Percentiles rank a stretch among this genome's conserved stretches.
These are phyloP conservation scores for Drosophila kikkawai DNA, from an alignment of 1,140 invertebrate genomes.

Conservation along the genomic window DNA sequence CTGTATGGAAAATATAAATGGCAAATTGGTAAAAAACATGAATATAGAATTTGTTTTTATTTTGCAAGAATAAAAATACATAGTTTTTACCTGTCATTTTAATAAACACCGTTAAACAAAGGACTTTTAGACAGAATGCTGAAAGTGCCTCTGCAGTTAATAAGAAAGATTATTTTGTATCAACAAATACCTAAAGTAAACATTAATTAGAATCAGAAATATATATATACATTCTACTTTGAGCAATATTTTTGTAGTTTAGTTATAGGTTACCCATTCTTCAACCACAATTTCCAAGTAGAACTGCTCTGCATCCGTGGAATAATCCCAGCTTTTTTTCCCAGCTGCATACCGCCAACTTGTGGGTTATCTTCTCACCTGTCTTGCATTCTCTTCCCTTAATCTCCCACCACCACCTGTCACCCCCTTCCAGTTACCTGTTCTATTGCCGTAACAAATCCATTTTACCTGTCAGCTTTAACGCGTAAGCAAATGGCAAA, in stretches of 20 bases:
- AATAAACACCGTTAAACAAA: too few species aligned
- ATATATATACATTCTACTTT: too few species aligned
- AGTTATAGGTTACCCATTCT: neutral
- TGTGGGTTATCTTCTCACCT: constrained; percentile 32
- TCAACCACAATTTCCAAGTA: neutral
- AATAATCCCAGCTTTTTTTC: neutral
- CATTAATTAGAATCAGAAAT: too few species aligned
- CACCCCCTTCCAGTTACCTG: constrained; percentile 21
- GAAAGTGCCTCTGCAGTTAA: neutral
- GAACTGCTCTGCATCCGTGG: neutral
- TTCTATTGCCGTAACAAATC: constrained; percentile 79
- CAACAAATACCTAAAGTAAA: too few species aligned
- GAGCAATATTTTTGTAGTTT: too few species aligned
- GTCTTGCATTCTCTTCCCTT: constrained; percentile 28
- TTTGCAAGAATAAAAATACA: neutral
- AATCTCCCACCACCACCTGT: neutral
- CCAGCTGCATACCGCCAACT: constrained; percentile 13
- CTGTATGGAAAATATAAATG: neutral
- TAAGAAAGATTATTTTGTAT: too few species aligned
- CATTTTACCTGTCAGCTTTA: constrained; percentile 80
- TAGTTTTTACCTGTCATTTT: too few species aligned
- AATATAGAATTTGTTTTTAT: neutral
- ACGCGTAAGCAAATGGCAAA: constrained; percentile 78
- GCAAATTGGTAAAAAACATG: too few species aligned
- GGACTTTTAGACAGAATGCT: neutral